phyloP scores from a whole-genome alignment of 2,113 vertebrate genomes.

The Montifringilla adamsi region DNA sequence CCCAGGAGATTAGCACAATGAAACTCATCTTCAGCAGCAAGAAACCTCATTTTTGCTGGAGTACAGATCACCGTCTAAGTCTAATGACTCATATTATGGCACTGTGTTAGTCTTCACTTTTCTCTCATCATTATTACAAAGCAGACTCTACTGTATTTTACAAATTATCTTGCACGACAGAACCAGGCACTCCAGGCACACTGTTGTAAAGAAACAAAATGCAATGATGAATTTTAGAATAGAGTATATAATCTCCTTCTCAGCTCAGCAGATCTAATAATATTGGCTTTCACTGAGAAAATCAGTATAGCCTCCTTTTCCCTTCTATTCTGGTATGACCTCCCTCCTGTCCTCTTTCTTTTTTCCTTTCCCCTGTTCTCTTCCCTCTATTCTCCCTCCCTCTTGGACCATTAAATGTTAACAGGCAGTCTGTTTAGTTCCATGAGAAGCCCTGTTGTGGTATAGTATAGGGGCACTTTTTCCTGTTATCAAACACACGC shows the following conservation, averaged over 20 bases:
- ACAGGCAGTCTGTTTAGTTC: background rate
- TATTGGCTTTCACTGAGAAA: background rate
- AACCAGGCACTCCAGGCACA: background rate
- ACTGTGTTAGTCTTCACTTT: background rate
- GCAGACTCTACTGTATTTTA: background rate
- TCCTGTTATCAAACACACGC: background rate
- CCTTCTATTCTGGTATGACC: background rate
- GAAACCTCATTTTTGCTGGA: background rate
- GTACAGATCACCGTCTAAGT: background rate
- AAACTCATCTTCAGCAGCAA: background rate
- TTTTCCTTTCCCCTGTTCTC: background rate
- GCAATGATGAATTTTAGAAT: background rate
- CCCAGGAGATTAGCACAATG: background rate
- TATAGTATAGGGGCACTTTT: background rate
- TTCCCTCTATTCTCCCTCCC: background rate
- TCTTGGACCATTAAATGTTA: background rate
- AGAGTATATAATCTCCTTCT: background rate
- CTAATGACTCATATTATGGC: background rate
- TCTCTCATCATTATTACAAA: background rate
- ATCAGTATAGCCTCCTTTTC: background rate
- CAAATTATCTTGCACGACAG: background rate
- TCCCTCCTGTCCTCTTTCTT: background rate
- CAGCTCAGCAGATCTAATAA: background rate
- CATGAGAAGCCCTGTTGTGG: background rate
- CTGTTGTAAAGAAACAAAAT: background rate